These are phyloP conservation scores for Theocolax elegans DNA, from an alignment of 1,140 invertebrate species.

Conservation along the genomic window DNA sequence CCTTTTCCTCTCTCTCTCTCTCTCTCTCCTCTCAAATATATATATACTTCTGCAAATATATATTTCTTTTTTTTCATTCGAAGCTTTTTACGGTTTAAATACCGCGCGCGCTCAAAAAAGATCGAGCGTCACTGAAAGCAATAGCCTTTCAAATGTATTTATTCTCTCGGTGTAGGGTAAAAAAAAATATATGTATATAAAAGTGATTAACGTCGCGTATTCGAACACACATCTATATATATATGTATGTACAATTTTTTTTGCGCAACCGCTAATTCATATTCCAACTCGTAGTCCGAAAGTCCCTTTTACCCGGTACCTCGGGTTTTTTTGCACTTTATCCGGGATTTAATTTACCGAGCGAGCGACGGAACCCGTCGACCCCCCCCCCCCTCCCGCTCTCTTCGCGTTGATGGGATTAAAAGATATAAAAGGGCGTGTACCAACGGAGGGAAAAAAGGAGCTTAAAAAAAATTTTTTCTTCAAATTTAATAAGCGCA, in stretches of 20 bases:
- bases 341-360: constrained; percentile 68
- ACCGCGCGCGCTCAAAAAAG: constrained; percentile 31
- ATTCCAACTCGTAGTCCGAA: constrained; percentile 29
- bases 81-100: too few species aligned
- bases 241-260: background rate
- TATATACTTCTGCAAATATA: too few species aligned
- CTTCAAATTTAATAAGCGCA: constrained; percentile 30
- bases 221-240: too few species aligned
- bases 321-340: constrained; percentile 64
- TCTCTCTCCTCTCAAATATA: background rate
- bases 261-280: constrained; percentile 37
- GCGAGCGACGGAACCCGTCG: constrained; percentile 57
- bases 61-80: background rate
- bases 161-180: constrained; percentile 25
- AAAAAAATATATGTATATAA: background rate
- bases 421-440: constrained; percentile 55
- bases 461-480: constrained; percentile 28
- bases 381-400: constrained; percentile 43
- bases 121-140: constrained; percentile 27
- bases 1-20: constrained; percentile 25
- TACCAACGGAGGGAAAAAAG: constrained; percentile 31
- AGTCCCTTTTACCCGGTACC: constrained; percentile 46
- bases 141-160: constrained; percentile 43
- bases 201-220: too few species aligned
- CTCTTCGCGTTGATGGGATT: constrained; percentile 56